Percentiles rank a stretch among this genome's conserved stretches.
Evolutionary conservation across 2,797 vertebrate species (phyloP).

Genomic region (Myiotriccus ornatus): DNA sequence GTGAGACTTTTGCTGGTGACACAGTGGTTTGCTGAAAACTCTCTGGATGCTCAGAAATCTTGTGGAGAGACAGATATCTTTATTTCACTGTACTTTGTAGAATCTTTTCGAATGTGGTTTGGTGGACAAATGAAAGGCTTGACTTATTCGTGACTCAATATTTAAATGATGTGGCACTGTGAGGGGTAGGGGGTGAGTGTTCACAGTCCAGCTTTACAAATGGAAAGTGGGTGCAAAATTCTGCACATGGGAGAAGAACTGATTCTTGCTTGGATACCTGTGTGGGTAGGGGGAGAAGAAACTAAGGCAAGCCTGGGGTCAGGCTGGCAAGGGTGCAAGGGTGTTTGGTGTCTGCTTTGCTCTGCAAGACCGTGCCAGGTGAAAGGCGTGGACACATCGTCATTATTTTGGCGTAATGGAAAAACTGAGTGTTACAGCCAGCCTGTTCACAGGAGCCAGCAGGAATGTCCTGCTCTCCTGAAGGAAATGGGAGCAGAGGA

Average conservation of each 20-base stretch:
- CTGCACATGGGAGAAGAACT: background rate
- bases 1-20: background rate
- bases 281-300: background rate
- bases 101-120: background rate
- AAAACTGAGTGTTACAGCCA: background rate
- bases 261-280: background rate
- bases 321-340: background rate
- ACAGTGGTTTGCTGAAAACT: background rate
- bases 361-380: background rate
- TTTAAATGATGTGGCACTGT: background rate
- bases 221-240: background rate
- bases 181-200: background rate
- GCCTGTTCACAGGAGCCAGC: background rate
- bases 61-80: background rate
- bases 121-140: background rate
- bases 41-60: background rate
- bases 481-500: background rate
- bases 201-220: background rate
- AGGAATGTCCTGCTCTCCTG: background rate
- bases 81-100: background rate
- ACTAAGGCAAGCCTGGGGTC: background rate
- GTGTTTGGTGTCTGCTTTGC: background rate
- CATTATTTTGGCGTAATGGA: fast-evolving
- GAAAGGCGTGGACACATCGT: background rate
- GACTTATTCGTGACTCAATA: background rate